These are phyloP conservation scores for Spodoptera picta DNA, from an alignment of 2,888 invertebrate genomes.

Conservation along the genomic window DNA sequence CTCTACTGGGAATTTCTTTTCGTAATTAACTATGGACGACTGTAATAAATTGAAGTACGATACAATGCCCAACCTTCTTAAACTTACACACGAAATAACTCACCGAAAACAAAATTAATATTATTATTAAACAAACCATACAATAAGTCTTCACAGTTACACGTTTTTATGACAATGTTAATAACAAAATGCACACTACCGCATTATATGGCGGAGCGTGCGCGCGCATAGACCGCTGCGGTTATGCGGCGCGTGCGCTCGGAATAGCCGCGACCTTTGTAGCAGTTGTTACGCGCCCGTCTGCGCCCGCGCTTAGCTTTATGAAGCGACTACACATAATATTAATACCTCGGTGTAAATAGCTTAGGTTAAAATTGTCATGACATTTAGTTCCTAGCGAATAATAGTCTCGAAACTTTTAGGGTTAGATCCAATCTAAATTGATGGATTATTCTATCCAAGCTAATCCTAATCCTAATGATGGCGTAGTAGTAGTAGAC, in stretches of 20 bases:
- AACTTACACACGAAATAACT: no score
- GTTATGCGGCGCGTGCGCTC: slow-evolving; percentile 20
- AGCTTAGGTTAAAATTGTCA: slow-evolving; percentile 39
- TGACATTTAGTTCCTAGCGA: slow-evolving; percentile 29
- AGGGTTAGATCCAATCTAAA: no score
- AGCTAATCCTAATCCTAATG: no score
- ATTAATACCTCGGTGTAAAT: slow-evolving; percentile 41
- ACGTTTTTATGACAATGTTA: slow-evolving; percentile 8
- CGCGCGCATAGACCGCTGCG: slow-evolving; percentile 18
- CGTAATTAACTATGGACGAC: no score
- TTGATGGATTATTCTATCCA: no score
- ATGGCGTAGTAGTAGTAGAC: no score
- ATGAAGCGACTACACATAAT: slow-evolving; percentile 34
- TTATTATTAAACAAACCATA: no score
- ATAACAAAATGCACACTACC: slow-evolving; percentile 34
- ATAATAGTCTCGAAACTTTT: slow-evolving; percentile 18
- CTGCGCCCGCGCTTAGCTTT: slow-evolving; percentile 31
- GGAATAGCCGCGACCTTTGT: slow-evolving; percentile 57
- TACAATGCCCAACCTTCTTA: no score
- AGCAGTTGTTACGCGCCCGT: slow-evolving; percentile 45
- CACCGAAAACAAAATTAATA: no score
- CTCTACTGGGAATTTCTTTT: no score
- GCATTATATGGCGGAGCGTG: slow-evolving; percentile 21
- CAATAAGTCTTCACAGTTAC: slow-evolving; percentile 7
- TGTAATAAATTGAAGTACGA: no score